These are phyloP conservation scores for Antitype chi DNA, from an alignment of 2,888 invertebrate genomes.

Conservation along the genomic window DNA sequence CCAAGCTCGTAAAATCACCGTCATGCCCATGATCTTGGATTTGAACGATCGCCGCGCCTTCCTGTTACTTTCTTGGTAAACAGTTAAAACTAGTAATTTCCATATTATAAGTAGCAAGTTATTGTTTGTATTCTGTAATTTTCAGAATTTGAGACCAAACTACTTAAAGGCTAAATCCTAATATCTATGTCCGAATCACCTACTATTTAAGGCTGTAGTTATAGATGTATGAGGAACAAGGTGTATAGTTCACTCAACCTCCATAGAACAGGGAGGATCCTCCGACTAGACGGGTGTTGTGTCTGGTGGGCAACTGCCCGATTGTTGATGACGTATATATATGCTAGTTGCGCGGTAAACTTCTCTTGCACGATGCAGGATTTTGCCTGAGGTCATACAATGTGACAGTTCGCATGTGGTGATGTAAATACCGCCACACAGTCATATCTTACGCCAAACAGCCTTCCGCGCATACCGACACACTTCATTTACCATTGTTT, in stretches of 20 bases:
- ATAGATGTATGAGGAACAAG: background rate
- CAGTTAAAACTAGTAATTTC: background rate
- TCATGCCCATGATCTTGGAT: constrained; percentile 35
- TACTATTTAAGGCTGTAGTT: no score
- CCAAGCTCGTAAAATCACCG: constrained; percentile 36
- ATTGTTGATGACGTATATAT: background rate
- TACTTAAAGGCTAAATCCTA: no score
- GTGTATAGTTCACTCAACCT: no score
- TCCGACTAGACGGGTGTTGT: background rate
- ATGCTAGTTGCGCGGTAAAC: no score
- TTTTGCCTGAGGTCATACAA: no score
- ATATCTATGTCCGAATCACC: no score
- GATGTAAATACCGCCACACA: no score
- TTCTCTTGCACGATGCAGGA: no score
- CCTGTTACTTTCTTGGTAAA: constrained; percentile 1
- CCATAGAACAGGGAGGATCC: background rate
- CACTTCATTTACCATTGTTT: constrained; percentile 25
- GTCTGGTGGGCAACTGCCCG: background rate
- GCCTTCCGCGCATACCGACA: constrained; percentile 19
- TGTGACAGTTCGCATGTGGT: no score
- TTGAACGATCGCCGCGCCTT: constrained; percentile 5
- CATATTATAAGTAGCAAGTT: background rate
- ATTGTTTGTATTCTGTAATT: background rate
- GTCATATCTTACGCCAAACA: background rate
- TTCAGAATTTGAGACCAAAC: background rate